A percentile compares a stretch with the other conserved stretches of the same genome.
These are phyloP conservation scores for Tadarida brasiliensis DNA, from an alignment of 2,797 vertebrate genomes.

Conservation along the genomic window DNA sequence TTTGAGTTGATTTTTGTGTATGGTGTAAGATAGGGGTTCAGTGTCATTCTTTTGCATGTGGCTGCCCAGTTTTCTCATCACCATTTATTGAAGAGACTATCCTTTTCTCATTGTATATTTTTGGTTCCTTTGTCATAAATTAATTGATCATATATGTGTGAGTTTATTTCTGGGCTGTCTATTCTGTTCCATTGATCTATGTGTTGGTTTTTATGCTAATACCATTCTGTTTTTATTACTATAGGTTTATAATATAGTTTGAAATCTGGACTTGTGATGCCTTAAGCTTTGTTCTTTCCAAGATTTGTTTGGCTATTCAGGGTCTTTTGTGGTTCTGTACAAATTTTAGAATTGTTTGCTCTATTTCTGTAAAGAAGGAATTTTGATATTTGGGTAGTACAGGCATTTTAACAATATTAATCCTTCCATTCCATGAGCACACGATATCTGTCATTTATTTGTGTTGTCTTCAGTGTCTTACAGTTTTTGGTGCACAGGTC, in stretches of 20 bases:
- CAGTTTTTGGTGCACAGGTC: not conserved
- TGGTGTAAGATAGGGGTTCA: not conserved
- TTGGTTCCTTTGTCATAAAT: not conserved
- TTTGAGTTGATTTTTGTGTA: not conserved
- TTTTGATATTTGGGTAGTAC: not conserved
- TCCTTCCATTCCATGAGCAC: not conserved
- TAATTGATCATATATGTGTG: not conserved
- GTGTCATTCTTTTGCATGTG: not conserved
- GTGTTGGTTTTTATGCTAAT: not conserved
- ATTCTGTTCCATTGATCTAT: not conserved
- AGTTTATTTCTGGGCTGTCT: not conserved
- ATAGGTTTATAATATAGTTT: not conserved
- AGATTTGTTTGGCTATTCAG: not conserved
- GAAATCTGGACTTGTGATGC: not conserved
- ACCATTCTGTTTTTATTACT: not conserved
- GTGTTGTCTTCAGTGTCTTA: not conserved
- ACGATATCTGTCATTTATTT: slow-evolving; percentile 2
- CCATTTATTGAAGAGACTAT: not conserved
- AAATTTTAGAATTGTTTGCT: slow-evolving; percentile 11
- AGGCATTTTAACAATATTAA: not conserved
- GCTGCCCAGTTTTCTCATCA: not conserved
- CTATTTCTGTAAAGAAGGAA: not conserved
- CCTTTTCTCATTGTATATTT: not conserved
- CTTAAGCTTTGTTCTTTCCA: not conserved
- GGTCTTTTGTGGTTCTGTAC: not conserved